These are phyloP conservation scores for Erpornis zantholeuca DNA, from an alignment of 2,113 vertebrate genomes.

Conservation along the genomic window DNA sequence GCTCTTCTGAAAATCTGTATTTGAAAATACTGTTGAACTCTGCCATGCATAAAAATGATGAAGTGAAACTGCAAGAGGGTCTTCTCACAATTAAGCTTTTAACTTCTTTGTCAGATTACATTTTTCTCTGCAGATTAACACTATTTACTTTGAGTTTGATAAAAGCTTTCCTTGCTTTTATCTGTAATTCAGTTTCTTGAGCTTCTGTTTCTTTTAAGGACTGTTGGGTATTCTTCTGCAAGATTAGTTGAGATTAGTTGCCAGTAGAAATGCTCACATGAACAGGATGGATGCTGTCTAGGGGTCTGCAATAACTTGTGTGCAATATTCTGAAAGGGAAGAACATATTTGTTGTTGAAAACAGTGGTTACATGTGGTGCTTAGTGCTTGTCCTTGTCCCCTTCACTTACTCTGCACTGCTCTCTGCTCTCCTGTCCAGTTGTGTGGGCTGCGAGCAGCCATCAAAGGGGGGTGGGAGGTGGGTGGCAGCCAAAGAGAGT, in stretches of 20 bases:
- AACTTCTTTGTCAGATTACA: background rate
- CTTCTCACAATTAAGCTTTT: background rate
- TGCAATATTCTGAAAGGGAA: background rate
- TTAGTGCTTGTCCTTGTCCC: background rate
- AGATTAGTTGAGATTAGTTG: background rate
- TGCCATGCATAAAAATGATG: background rate
- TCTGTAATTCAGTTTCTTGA: background rate
- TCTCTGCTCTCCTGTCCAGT: background rate
- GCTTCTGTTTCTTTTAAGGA: background rate
- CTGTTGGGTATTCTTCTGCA: background rate
- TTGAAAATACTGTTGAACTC: background rate
- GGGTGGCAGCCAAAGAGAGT: background rate
- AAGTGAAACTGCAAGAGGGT: background rate
- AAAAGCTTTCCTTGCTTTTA: background rate
- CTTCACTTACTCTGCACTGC: background rate
- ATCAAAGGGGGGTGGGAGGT: background rate
- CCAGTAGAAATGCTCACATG: background rate
- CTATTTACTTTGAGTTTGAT: background rate
- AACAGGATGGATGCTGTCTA: background rate
- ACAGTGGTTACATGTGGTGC: accelerated
- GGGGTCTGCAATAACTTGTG: background rate
- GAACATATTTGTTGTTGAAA: background rate
- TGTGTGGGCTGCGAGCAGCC: background rate
- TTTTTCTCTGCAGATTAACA: background rate
- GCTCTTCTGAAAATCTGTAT: background rate